phyloP scores from a whole-genome alignment of 1,140 invertebrate species.

The Megalonaias nervosa region DNA sequence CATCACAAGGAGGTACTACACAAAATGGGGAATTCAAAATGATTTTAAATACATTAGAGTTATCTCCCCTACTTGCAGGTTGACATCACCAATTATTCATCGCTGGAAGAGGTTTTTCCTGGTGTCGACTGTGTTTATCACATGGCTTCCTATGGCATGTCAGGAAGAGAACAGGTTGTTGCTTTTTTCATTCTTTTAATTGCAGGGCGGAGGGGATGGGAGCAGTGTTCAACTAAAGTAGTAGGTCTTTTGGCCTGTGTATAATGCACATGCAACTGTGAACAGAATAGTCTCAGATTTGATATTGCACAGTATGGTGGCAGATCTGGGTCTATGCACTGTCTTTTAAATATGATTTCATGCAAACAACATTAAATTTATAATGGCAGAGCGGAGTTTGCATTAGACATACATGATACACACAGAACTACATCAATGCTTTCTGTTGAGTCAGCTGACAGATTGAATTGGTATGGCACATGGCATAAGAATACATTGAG shows the following conservation, averaged over 20 bases:
- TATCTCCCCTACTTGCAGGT: conserved; percentile 48
- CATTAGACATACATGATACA: background rate
- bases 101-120: conserved; percentile 50
- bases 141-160: conserved; percentile 73
- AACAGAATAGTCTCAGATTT: background rate
- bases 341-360: background rate
- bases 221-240: no score
- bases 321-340: background rate
- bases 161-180: conserved; percentile 70
- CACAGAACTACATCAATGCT: background rate
- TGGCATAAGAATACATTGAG: no score
- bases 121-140: conserved; percentile 70
- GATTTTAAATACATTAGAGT: background rate
- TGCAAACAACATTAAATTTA: no score
- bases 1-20: background rate
- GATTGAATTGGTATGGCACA: no score
- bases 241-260: no score
- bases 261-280: background rate
- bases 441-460: no score
- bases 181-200: conserved; percentile 3
- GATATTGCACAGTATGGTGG: background rate
- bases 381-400: no score
- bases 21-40: background rate
- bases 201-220: background rate
- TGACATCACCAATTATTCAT: conserved; percentile 51